Base-by-base conservation (phyloP, 1,140 invertebrate genomes). In the Platyscapa corneri region DNA sequence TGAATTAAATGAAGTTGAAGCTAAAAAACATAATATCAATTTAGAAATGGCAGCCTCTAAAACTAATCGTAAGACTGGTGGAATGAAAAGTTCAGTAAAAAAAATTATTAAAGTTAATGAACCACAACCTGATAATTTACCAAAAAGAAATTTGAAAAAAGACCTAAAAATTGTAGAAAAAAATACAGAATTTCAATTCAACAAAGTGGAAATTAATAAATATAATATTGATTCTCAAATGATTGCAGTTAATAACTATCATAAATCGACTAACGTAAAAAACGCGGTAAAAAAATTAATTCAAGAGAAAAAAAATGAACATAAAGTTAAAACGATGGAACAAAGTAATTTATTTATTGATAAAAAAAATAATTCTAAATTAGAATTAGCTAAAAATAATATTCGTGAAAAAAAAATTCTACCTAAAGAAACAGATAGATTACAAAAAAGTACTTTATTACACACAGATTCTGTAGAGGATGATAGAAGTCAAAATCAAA, bases 261-360 rank as follows among this genome's bases (percentile, higher is more conserved):
- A 46, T 56, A 85, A 87, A 79, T 20, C 77, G 42, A 86, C 46
- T 10, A 89, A 87, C 42, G 81, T 91, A n/a, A 93, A 93, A 83
- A 89, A 93, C 87, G 89, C 90, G 27, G 88, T 92, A 14, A 91
- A 91, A 80, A 92, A 92, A 88, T 83, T 92, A 23, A 93, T 93
- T 65, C 89, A 91, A 88, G 90, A 90, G 76, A 93, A 92, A 83
- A 90, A 90, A 86, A 88, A 90, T 76, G 91, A 93, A 16, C 87
- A 89, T 75, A 89, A 87, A 85, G 56, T 78, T 60, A 89, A 88
- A 87, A 85, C 30, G 82, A 87, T 88, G 65, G 23, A 6, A 18
- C n/a, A 30, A 87, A 82, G 53, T 78, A 80, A 32, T 20, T 80
- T 42, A 70, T 70, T 0, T 79, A 53, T 30, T 65, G 53, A 70